Evolutionary conservation across 2,113 vertebrate genomes (phyloP).

Genomic region (mouse (Mus musculus)): DNA sequence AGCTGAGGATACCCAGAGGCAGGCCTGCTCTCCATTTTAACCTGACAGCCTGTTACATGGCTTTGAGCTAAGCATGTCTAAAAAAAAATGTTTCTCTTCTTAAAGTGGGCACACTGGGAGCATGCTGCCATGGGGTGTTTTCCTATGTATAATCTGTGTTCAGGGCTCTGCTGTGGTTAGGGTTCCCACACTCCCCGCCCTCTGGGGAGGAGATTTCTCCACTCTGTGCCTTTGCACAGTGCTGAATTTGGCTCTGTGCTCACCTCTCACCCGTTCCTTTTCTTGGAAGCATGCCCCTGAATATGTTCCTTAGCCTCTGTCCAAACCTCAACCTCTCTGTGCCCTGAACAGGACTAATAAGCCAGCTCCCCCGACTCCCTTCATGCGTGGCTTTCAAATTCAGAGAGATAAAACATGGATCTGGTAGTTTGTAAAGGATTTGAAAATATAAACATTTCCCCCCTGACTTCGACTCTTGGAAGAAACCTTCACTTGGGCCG

Average conservation of each 20-base stretch:
- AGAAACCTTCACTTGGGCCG: accelerated
- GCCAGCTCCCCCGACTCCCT: too few species aligned
- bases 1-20: neutral
- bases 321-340: neutral
- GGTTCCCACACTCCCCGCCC: too few species aligned
- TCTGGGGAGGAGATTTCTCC: neutral
- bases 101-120: neutral
- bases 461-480: neutral
- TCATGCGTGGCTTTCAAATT: neutral
- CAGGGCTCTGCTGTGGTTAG: neutral
- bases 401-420: neutral
- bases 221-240: too few species aligned
- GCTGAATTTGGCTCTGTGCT: neutral
- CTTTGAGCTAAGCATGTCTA: neutral
- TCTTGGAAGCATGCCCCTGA: neutral
- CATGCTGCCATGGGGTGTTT: accelerated
- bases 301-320: too few species aligned
- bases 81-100: neutral
- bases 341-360: neutral
- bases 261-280: neutral
- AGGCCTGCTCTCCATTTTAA: neutral
- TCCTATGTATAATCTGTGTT: neutral
- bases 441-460: neutral
- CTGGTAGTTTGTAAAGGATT: neutral
- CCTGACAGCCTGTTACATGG: neutral